Evolutionary conservation across 2,888 invertebrate species (phyloP).

Genomic region (Drosophila paucipuncta): DNA sequence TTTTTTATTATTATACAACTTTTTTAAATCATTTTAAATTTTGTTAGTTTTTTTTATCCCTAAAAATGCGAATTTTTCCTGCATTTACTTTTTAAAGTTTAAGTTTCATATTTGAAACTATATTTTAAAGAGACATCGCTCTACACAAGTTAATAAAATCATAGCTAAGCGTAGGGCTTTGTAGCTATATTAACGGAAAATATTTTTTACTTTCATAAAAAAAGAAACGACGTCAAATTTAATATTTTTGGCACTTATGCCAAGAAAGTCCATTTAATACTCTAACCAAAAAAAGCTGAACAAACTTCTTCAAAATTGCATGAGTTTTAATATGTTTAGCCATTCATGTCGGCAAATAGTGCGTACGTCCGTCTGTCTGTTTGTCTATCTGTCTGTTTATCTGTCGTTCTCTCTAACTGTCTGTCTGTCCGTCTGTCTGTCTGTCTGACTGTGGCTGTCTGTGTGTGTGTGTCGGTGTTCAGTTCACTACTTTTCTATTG

Average conservation of each 20-base stretch:
- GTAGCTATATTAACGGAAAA: not conserved
- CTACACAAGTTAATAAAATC: not conserved
- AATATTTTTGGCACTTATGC: not conserved
- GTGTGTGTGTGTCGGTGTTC: not conserved
- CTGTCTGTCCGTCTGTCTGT: not conserved
- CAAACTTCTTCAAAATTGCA: constrained; percentile 22
- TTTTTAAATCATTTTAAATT: not conserved
- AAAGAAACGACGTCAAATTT: not conserved
- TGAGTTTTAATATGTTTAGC: constrained; percentile 23
- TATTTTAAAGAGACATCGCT: not conserved
- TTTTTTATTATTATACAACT: not conserved
- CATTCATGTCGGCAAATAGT: not conserved
- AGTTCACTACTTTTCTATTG: constrained; percentile 45
- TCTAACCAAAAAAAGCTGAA: constrained; percentile 4
- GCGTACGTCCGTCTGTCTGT: not conserved
- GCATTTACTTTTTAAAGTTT: not conserved
- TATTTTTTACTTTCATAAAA: not conserved
- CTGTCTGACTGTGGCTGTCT: not conserved
- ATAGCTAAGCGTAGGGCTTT: too few relatives aligned
- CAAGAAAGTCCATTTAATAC: constrained; percentile 15
- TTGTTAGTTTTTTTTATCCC: not conserved
- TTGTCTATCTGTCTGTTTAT: constrained; percentile 1
- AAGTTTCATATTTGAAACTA: not conserved
- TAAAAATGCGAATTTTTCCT: not conserved
- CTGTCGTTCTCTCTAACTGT: not conserved